Percentiles rank a stretch among this genome's conserved stretches.
phyloP scores from a whole-genome alignment of 2,797 vertebrate species.

The Tympanoctomys barrerae region DNA sequence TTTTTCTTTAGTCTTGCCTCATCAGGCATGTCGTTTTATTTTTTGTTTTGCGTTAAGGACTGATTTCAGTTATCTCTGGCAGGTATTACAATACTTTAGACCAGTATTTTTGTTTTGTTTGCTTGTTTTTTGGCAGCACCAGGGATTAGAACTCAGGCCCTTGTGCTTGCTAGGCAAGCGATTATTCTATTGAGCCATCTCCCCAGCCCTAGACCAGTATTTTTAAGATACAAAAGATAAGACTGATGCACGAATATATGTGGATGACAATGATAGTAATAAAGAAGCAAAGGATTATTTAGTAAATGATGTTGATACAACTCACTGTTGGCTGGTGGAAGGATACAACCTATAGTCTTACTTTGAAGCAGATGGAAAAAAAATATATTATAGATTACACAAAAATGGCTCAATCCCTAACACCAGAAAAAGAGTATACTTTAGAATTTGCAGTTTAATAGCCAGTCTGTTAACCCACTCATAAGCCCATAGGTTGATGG shows the following conservation, averaged over 20 bases:
- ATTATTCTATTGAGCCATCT: too few species aligned
- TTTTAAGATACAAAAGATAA: background rate
- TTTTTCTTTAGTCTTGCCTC: background rate
- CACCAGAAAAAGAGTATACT: background rate
- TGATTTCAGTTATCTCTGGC: slow-evolving; percentile 2
- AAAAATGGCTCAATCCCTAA: background rate
- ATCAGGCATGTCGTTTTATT: background rate
- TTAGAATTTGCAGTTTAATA: slow-evolving; percentile 28
- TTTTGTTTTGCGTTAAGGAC: slow-evolving; percentile 18
- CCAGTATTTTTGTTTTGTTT: background rate
- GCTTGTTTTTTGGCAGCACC: too few species aligned
- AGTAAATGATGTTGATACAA: background rate
- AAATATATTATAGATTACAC: slow-evolving; percentile 34
- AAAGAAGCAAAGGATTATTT: slow-evolving; percentile 4
- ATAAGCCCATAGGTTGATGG: background rate
- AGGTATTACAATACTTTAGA: slow-evolving; percentile 18
- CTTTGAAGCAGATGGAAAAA: slow-evolving; percentile 1
- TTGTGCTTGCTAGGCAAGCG: too few species aligned
- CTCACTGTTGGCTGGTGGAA: background rate
- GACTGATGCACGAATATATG: background rate
- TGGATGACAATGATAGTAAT: background rate
- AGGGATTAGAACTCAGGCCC: too few species aligned
- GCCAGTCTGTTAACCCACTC: background rate
- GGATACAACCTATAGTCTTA: background rate
- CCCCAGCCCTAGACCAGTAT: too few species aligned